Base-by-base conservation (phyloP, 2,797 vertebrate species). In the Oceanodroma leucorhoa region DNA sequence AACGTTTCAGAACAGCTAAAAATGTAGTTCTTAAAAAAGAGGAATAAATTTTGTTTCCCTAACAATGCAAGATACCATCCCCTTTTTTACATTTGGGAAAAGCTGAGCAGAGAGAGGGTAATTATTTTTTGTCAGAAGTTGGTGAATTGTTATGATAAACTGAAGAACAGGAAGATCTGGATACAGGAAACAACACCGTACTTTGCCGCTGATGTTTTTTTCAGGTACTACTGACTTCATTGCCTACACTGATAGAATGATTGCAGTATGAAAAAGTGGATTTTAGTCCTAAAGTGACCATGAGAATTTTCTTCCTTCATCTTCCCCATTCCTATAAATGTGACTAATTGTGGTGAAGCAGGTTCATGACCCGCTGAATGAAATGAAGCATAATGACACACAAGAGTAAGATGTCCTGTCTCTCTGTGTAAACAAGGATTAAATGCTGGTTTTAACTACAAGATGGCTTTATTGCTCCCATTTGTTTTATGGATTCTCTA, bases 401-500 rank as follows among this genome's bases (percentile, higher is more conserved):
- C 26, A 76, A 67, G 73, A 95, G 32, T 60, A 73, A 84, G 27
- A 71, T 66, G 38, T 65, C 34, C 30, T 41, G 9, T 87, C 24
- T 55, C 32, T 77, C 45, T 81, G 10, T 65, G 34, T 87, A 89
- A 87, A 64, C 64, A 76, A 86, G 26, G 16, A 41, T 73, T 65
- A 77, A 93, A 76, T 75, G 41, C 11, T 75, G 6, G n/a, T 82
- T 84, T 87, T 93, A 71, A 69, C n/a, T 55, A 50, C 76, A 67
- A 61, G 54, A 70, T 90, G 41, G 13, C 38, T 92, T 81, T 51
- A 94, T 80, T 89, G 36, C n/a, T 92, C 32, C 38, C 1, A 6
- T 93, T 87, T 87, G 26, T 71, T 96, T 93, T 94, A 78, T 82
- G 65, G 87, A 92, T 96, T 93, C 64, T 83, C 94, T 66, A 72